phyloP scores from a whole-genome alignment of 2,113 vertebrate species.

The Amphilophus citrinellus region DNA sequence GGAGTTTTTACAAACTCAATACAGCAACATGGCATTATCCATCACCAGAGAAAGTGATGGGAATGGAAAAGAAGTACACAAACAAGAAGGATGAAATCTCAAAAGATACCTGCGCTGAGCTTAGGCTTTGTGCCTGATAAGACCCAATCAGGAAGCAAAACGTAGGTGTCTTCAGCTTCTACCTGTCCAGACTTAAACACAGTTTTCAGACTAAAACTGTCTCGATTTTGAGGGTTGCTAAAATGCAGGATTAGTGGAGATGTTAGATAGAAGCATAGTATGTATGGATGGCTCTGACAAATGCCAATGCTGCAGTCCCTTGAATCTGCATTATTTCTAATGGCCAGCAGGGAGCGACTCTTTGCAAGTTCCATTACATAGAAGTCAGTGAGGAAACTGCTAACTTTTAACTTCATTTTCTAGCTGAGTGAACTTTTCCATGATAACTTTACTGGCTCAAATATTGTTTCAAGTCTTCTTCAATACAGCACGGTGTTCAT shows the following conservation, averaged over 20 bases:
- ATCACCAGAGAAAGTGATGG: too few relatives aligned
- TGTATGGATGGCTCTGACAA: neutral
- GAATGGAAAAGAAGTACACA: too few relatives aligned
- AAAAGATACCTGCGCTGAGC: neutral
- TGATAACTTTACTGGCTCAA: neutral
- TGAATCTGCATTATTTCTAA: neutral
- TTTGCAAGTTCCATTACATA: neutral
- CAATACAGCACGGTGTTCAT: neutral
- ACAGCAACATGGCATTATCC: too few relatives aligned
- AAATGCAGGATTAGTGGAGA: neutral
- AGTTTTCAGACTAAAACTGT: neutral
- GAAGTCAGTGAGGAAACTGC: neutral
- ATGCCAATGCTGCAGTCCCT: neutral
- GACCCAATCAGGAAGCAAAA: neutral
- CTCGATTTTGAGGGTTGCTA: neutral
- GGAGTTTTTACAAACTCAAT: too few relatives aligned
- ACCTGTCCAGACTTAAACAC: neutral
- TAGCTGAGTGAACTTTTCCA: neutral
- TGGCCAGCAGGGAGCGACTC: neutral
- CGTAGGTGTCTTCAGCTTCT: fast-evolving
- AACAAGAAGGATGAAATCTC: too few relatives aligned
- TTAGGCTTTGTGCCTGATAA: neutral
- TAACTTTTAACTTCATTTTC: neutral
- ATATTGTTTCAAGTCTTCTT: neutral
- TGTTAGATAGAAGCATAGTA: neutral